phyloP scores from a whole-genome alignment of 2,113 vertebrate genomes.

The Mesitornis unicolor region DNA sequence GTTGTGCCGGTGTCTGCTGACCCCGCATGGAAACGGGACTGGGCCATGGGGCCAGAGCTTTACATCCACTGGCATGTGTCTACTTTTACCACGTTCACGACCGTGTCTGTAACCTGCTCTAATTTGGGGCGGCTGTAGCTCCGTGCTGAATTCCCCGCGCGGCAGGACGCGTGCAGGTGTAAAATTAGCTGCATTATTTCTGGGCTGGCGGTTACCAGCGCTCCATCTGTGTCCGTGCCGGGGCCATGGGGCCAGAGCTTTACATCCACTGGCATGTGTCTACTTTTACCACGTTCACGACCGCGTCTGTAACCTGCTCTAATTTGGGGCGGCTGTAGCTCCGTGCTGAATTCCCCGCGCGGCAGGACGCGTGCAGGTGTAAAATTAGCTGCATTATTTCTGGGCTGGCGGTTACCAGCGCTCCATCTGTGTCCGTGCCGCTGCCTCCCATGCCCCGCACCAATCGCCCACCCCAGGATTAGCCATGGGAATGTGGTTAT shows the following conservation, averaged over 20 bases:
- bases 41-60: neutral
- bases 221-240: neutral
- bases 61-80: neutral
- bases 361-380: constrained; percentile 8
- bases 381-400: constrained; percentile 59
- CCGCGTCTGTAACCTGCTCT: constrained; percentile 5
- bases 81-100: neutral
- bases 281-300: neutral
- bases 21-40: no score
- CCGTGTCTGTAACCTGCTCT: constrained; percentile 5
- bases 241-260: neutral
- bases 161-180: constrained; percentile 8
- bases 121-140: constrained; percentile 4
- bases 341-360: neutral
- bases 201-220: neutral
- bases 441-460: neutral
- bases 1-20: no score
- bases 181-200: constrained; percentile 59
- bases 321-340: constrained; percentile 4
- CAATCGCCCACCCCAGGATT: fast-evolving
- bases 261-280: neutral
- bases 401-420: neutral
- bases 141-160: neutral
- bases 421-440: fast-evolving
- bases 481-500: neutral